A percentile compares a stretch with the other conserved stretches of the same genome.
Conservation (phyloP, 92 coral and sea anemone species). For the Scolanthus callimorphus region DNA sequence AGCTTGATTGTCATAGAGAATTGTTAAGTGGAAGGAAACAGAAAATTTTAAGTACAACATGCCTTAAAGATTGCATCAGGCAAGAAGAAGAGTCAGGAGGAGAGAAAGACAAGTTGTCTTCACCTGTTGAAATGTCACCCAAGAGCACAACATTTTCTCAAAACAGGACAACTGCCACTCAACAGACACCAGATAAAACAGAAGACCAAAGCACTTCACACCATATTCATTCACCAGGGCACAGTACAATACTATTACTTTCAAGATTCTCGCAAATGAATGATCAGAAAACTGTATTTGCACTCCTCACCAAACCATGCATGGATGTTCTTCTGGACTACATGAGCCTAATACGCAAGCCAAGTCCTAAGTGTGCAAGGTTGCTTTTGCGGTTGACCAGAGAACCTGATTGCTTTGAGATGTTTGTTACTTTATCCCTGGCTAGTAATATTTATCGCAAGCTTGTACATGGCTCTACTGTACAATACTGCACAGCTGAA, state of each 20-base stretch:
- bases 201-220: constrained; percentile 9
- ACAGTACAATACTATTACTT: constrained; percentile 59
- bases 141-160: too few species aligned
- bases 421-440: constrained; percentile 55
- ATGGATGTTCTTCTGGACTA: constrained; percentile 70
- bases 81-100: neutral
- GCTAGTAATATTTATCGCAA: constrained; percentile 75
- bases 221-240: constrained; percentile 55
- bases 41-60: too few species aligned
- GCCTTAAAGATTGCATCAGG: too few species aligned
- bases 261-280: constrained; percentile 84
- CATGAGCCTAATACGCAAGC: constrained; percentile 39
- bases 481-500: constrained; percentile 3
- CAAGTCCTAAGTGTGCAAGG: constrained; percentile 78
- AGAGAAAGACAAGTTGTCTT: too few species aligned
- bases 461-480: constrained; percentile 48
- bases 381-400: constrained; percentile 55
- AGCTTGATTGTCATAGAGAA: too few species aligned
- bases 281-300: constrained; percentile 52
- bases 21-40: too few species aligned
- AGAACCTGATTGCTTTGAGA: constrained; percentile 70
- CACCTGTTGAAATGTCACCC: constrained; percentile 2
- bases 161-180: too few species aligned
- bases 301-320: constrained; percentile 63
- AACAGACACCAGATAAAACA: constrained; percentile 11